Conservation (phyloP, 2,888 invertebrate species). For the Flexamia atlantica region DNA sequence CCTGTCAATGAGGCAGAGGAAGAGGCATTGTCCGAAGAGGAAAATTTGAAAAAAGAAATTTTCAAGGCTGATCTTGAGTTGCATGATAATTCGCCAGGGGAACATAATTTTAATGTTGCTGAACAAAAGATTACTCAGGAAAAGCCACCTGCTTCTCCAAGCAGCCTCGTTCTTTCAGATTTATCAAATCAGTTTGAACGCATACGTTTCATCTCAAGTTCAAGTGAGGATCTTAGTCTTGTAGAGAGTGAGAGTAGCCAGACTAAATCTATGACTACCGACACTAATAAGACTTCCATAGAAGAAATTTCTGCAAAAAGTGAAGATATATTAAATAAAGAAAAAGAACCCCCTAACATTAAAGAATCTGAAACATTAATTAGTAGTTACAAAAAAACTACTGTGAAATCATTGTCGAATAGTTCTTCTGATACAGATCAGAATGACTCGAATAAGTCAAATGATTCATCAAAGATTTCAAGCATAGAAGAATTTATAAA, state of each 20-base stretch:
- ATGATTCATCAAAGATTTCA: not conserved
- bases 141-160: not conserved
- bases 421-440: no score
- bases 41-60: not conserved
- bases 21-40: no score
- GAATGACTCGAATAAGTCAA: no score
- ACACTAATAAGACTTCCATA: not conserved
- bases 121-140: not conserved
- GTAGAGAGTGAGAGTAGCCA: not conserved
- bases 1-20: not conserved
- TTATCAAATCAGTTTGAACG: constrained; percentile 41
- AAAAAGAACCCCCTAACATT: not conserved
- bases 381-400: not conserved
- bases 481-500: not conserved
- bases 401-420: no score
- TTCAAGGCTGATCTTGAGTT: not conserved
- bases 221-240: constrained; percentile 8
- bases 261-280: not conserved
- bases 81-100: not conserved
- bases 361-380: not conserved
- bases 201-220: constrained; percentile 37
- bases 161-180: constrained; percentile 3
- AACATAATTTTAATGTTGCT: not conserved
- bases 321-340: not conserved
- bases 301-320: not conserved